These are phyloP conservation scores for Crocodylus rhombifer DNA, from an alignment of 2,797 vertebrate species.

Conservation along the genomic window DNA sequence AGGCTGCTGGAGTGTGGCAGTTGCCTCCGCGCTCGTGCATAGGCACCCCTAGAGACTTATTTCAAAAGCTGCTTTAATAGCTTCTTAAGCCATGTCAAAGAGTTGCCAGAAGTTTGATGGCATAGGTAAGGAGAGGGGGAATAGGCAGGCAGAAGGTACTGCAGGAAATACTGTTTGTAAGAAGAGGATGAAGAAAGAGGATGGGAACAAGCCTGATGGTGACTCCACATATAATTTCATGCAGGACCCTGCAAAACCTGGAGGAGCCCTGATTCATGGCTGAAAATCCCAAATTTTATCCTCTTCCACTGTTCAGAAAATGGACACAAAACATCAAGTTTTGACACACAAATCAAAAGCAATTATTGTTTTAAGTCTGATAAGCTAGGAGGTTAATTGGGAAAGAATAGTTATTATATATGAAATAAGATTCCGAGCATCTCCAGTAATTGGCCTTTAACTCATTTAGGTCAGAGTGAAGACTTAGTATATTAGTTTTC, in stretches of 20 bases:
- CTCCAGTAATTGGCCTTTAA: not conserved
- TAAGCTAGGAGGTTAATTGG: not conserved
- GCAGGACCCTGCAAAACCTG: not conserved
- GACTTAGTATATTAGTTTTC: not conserved
- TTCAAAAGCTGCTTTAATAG: not conserved
- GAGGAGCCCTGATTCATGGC: not conserved
- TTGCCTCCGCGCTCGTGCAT: too few relatives aligned
- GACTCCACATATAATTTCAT: rapidly evolving
- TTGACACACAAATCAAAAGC: not conserved
- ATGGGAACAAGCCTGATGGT: not conserved
- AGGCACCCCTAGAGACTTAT: not conserved
- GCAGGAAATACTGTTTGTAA: not conserved
- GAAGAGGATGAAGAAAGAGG: not conserved
- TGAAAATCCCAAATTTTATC: not conserved
- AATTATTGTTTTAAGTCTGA: not conserved
- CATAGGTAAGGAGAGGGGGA: not conserved
- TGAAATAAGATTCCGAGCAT: not conserved
- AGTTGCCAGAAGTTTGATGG: not conserved
- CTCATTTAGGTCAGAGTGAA: rapidly evolving
- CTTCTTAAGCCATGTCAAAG: not conserved
- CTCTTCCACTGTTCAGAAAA: not conserved
- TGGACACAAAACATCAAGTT: not conserved
- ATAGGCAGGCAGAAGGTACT: not conserved
- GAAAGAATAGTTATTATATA: not conserved
- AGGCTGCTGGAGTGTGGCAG: too few relatives aligned